Evolutionary conservation across 2,888 invertebrate species (phyloP).

Genomic region (Diploptera punctata): DNA sequence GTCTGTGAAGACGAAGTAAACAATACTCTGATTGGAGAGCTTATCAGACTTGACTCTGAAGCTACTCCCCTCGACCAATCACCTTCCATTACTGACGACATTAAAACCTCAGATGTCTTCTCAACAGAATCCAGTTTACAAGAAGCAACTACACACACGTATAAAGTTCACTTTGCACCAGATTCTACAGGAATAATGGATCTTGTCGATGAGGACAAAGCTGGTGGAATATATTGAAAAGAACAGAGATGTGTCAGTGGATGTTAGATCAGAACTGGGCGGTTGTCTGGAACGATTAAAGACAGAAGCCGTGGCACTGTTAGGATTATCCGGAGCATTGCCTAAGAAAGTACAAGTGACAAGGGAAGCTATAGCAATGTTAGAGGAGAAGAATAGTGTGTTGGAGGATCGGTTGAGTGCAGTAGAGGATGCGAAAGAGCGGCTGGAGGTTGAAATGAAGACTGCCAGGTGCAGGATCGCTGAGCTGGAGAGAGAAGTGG

Average conservation of each 20-base stretch:
- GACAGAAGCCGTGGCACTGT: slow-evolving; percentile 72
- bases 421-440: background rate
- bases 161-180: slow-evolving; percentile 73
- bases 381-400: slow-evolving; percentile 22
- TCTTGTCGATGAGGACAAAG: slow-evolving; percentile 67
- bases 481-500: slow-evolving; percentile 18
- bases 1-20: slow-evolving; percentile 82
- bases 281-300: slow-evolving; percentile 70
- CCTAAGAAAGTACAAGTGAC: slow-evolving; percentile 29
- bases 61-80: background rate
- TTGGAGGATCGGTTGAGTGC: slow-evolving; percentile 25
- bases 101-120: background rate
- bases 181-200: slow-evolving; percentile 66
- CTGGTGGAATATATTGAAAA: slow-evolving; percentile 63
- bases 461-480: background rate
- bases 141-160: background rate
- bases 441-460: background rate
- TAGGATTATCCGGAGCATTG: slow-evolving; percentile 62
- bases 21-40: slow-evolving; percentile 67
- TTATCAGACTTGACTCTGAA: background rate
- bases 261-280: slow-evolving; percentile 70
- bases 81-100: background rate
- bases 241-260: slow-evolving; percentile 59
- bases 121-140: background rate
- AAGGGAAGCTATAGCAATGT: background rate